Base-by-base conservation (phyloP, 2,113 vertebrate genomes). In the Sylvicapra grimmia region DNA sequence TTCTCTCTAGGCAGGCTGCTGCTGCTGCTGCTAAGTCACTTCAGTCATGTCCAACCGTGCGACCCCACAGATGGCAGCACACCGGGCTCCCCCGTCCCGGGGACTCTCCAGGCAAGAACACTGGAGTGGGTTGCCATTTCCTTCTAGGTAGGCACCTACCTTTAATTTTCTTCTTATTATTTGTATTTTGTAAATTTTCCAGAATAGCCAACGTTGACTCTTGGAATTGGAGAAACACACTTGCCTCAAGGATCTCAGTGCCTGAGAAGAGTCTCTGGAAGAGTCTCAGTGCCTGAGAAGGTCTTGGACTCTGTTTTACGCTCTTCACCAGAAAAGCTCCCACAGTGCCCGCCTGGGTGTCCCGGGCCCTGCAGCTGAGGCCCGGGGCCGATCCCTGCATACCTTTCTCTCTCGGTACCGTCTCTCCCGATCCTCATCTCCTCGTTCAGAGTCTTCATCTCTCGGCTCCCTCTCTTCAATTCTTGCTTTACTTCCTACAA, bases 361-460 rank as follows among this genome's bases (percentile, higher is more conserved):
- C 79, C 80, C 54, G 49, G 16, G 79, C 79, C 47, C 16, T 82
- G 79, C 16, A 82, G 79, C 47, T 19, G 47, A 18, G 44, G 10
- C 47, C 16, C 72, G 5, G 2, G 80, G 97, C 94, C 91, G 80
- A 7, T 58, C 47, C 96, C 56, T 95, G 12, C 90, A 96, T 98
- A 98, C 98, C 98, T 99, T 98, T 92, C 98, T 98, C 59, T 98
- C 97, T 86, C 27, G 86, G 93, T 98, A 99, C 87, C 98, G 98
- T 98, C 97, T 98, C 94, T 98, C 98, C 98, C 8, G 97, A 1
- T 98, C 96, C 21, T 98, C 95, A 51, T 93, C 96, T 82, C 65
- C 82, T 95, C 93, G 53, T 6, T 98, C 93, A 89, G 82, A 40
- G 54, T 97, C 93, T 68, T 97, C 96, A 44, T 98, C 98, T 96